Conservation (phyloP, 2,888 invertebrate species). For the Xanthia icteritia region DNA sequence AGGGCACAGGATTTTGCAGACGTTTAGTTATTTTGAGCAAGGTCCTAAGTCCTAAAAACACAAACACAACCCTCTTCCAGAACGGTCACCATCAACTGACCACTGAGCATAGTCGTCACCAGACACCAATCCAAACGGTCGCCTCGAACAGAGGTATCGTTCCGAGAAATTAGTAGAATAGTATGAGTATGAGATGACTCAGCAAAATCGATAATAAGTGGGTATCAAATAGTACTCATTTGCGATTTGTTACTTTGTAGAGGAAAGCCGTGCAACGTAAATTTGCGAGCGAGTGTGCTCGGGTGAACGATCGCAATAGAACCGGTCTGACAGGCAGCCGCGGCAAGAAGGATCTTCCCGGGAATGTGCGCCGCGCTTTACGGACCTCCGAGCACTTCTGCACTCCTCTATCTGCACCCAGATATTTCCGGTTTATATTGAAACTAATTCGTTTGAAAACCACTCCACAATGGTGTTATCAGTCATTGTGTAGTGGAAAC, state of each 20-base stretch:
- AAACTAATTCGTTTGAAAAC: conserved; percentile 57
- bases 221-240: conserved; percentile 59
- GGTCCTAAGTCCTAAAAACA: background rate
- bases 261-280: conserved; percentile 74
- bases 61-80: background rate
- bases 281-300: conserved; percentile 79
- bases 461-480: conserved; percentile 44
- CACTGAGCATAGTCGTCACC: background rate
- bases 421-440: conserved; percentile 79
- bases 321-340: conserved; percentile 82
- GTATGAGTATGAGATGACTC: conserved; percentile 61
- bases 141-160: conserved; percentile 25
- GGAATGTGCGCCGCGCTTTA: conserved; percentile 73
- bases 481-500: conserved; percentile 39
- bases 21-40: background rate
- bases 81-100: conserved; percentile 16
- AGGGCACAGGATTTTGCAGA: background rate
- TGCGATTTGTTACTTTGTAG: conserved; percentile 72
- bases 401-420: conserved; percentile 71
- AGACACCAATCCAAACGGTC: conserved; percentile 10
- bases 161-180: conserved; percentile 54
- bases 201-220: conserved; percentile 51
- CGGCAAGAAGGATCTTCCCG: conserved; percentile 84
- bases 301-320: conserved; percentile 87
- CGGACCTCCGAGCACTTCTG: conserved; percentile 58